phyloP scores from a whole-genome alignment of 1,140 invertebrate genomes.

The Euschistus heros region DNA sequence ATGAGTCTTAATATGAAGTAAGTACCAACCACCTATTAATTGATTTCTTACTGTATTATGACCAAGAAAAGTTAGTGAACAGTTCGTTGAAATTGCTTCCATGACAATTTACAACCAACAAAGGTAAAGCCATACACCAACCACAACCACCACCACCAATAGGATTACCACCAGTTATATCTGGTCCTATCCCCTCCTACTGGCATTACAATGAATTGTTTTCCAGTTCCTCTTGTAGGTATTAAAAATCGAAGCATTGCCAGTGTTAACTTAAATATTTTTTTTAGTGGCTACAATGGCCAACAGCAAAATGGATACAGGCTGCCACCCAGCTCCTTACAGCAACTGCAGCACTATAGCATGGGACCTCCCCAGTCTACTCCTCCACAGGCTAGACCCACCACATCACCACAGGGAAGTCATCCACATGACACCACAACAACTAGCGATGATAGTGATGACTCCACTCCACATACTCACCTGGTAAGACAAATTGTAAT shows the following conservation, averaged over 20 bases:
- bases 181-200: too few species aligned
- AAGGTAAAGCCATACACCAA: too few species aligned
- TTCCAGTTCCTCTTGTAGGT: too few species aligned
- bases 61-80: too few species aligned
- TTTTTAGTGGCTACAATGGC: neutral
- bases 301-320: slow-evolving; percentile 22
- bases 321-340: slow-evolving; percentile 22
- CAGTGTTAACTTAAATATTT: neutral
- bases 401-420: slow-evolving; percentile 34
- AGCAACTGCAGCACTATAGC: slow-evolving; percentile 27
- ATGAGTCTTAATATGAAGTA: slow-evolving; percentile 32
- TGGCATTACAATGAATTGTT: too few species aligned
- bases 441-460: slow-evolving; percentile 77
- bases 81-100: too few species aligned
- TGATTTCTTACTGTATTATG: too few species aligned
- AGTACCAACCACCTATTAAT: too few species aligned
- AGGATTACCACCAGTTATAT: too few species aligned
- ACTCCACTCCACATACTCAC: slow-evolving; percentile 62
- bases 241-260: too few species aligned
- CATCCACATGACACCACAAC: slow-evolving; percentile 46
- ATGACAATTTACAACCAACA: too few species aligned
- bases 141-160: too few species aligned
- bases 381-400: slow-evolving; percentile 43
- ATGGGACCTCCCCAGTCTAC: slow-evolving; percentile 34
- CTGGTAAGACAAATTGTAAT: slow-evolving; percentile 40